Conservation (phyloP, 2,113 vertebrate species). For the Megatriorchis doriae region DNA sequence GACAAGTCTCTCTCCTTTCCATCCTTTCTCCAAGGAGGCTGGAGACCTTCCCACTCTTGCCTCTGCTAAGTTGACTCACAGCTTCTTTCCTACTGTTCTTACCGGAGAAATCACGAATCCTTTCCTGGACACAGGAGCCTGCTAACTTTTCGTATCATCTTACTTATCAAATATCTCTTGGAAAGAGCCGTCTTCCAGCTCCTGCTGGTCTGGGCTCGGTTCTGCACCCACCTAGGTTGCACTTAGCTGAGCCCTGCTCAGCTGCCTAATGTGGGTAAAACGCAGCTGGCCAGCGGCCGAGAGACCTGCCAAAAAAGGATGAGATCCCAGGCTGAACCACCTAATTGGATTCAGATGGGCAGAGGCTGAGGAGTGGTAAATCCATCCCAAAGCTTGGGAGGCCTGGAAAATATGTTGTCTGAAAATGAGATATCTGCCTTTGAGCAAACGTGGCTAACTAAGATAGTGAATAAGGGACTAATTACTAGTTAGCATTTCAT, state of each 20-base stretch:
- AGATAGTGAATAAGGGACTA: background rate
- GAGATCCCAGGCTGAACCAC: background rate
- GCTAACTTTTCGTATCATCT: background rate
- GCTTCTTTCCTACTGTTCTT: background rate
- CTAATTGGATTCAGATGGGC: background rate
- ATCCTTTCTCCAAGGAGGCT: background rate
- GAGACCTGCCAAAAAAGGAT: background rate
- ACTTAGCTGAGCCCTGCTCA: background rate
- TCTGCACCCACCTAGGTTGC: background rate
- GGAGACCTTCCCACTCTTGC: background rate
- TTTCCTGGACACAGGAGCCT: background rate
- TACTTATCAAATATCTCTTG: no score
- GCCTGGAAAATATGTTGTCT: background rate
- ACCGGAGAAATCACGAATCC: background rate
- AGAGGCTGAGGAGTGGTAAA: background rate
- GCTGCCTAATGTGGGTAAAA: background rate
- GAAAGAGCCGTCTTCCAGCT: background rate
- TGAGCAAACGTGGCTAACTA: background rate
- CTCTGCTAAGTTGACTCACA: background rate
- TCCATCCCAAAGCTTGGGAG: background rate
- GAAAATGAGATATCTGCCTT: background rate
- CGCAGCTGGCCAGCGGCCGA: rapidly evolving
- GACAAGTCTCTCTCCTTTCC: background rate
- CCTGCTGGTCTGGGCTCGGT: background rate
- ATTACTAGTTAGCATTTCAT: background rate